Evolutionary conservation across 1,140 invertebrate species (phyloP).

Genomic region (Oscheius sp.): DNA sequence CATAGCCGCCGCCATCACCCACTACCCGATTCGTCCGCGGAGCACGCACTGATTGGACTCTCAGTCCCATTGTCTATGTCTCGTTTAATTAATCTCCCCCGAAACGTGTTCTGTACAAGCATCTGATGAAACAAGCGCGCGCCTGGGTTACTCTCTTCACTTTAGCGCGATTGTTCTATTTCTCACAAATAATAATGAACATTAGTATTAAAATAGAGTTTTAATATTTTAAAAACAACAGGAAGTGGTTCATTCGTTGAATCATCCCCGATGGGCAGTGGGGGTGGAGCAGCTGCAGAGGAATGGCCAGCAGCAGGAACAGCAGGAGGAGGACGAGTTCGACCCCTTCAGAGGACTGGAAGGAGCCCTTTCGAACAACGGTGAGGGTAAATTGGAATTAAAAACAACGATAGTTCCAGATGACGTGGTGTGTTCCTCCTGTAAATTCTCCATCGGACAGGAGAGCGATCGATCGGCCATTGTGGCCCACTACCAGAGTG

Average conservation of each 20-base stretch:
- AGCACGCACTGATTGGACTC: neutral
- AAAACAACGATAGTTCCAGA: neutral
- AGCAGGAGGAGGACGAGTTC: neutral
- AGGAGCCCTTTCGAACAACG: neutral
- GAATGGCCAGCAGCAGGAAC: neutral
- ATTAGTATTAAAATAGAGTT: too few species aligned
- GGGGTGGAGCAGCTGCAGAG: neutral
- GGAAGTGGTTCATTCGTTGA: neutral
- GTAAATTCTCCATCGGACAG: neutral
- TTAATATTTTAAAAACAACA: too few species aligned
- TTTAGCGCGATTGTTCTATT: too few species aligned
- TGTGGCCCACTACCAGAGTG: neutral
- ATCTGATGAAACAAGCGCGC: too few species aligned
- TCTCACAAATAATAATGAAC: too few species aligned
- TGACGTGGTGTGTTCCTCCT: conserved; percentile 4
- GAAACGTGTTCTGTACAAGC: neutral
- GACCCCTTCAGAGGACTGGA: neutral
- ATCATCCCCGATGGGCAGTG: neutral
- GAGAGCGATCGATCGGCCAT: neutral
- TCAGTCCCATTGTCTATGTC: too few species aligned
- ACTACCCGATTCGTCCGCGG: conserved; percentile 10
- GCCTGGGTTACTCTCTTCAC: too few species aligned
- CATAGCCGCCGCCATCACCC: conserved; percentile 11
- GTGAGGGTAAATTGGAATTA: too few species aligned
- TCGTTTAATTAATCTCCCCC: neutral